These are phyloP conservation scores for Cavia aperea DNA, from an alignment of 2,113 vertebrate genomes.

Conservation along the genomic window DNA sequence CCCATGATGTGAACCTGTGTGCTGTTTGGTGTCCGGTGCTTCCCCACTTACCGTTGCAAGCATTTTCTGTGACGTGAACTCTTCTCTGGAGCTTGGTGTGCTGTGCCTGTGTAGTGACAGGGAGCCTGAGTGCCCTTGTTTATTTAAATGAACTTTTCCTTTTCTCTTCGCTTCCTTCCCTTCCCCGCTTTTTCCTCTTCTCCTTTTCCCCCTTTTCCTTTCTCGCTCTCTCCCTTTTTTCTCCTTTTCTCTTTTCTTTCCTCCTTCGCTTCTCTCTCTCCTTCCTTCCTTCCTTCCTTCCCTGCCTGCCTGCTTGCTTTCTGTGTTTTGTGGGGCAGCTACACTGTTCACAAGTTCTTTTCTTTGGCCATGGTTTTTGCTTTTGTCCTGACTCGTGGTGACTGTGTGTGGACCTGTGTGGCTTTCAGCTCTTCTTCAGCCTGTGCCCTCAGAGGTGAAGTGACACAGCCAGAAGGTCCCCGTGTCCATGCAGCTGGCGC, in stretches of 20 bases:
- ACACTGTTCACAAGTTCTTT: not conserved
- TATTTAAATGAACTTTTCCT: not conserved
- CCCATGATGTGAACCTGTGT: accelerated
- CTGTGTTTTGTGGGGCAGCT: accelerated
- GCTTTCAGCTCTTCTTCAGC: not conserved
- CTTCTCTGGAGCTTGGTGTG: not conserved
- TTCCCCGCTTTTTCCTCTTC: no score
- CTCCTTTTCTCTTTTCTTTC: no score
- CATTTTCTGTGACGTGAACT: accelerated
- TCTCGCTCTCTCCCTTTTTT: no score
- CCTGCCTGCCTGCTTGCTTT: accelerated
- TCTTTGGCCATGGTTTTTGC: not conserved
- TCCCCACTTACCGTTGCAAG: accelerated
- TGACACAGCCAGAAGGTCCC: not conserved
- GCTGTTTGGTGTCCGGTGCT: accelerated
- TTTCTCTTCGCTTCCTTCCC: not conserved
- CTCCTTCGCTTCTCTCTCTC: no score
- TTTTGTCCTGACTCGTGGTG: accelerated
- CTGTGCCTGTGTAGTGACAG: accelerated
- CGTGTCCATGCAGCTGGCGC: not conserved
- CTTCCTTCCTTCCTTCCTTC: no score
- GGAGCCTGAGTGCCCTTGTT: accelerated
- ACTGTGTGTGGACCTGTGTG: accelerated
- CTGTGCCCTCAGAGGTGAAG: not conserved
- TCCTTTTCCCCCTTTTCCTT: no score